A percentile compares a stretch with the other conserved stretches of the same genome.
Conservation (phyloP, 2,888 invertebrate genomes). For the Eupithecia inturbata region DNA sequence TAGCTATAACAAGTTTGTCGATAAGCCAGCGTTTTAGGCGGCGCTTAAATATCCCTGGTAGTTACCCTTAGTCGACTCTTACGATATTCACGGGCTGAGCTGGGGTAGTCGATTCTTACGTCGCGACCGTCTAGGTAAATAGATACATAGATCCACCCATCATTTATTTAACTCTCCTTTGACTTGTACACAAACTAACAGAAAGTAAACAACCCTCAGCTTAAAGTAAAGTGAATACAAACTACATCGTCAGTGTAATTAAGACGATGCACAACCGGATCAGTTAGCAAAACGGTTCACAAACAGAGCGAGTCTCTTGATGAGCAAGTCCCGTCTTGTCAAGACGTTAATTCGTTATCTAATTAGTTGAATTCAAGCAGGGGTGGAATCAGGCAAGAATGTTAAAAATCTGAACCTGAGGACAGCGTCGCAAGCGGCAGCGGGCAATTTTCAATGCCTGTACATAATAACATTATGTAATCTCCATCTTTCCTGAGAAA, state of each 20-base stretch:
- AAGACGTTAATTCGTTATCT: constrained; percentile 80
- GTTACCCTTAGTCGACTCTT: no score
- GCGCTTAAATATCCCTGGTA: no score
- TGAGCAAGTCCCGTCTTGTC: constrained; percentile 62
- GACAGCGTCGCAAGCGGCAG: no score
- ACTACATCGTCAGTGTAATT: constrained; percentile 48
- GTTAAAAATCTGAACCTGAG: background rate
- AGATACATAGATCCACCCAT: background rate
- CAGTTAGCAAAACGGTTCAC: constrained; percentile 63
- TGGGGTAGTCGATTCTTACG: background rate
- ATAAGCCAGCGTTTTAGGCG: no score
- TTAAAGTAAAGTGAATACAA: constrained; percentile 25
- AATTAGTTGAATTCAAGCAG: constrained; percentile 63
- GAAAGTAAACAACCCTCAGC: background rate
- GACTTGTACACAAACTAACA: background rate
- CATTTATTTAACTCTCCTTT: background rate
- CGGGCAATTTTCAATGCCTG: no score
- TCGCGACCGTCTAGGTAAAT: background rate
- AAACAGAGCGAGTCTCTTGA: constrained; percentile 65
- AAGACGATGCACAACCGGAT: constrained; percentile 52
- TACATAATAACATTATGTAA: no score
- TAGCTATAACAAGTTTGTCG: no score
- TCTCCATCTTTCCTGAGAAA: no score
- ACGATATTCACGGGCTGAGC: background rate
- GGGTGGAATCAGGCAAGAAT: constrained; percentile 2